Conservation (phyloP, 1,140 invertebrate species). For the Helicoverpa armigera region DNA sequence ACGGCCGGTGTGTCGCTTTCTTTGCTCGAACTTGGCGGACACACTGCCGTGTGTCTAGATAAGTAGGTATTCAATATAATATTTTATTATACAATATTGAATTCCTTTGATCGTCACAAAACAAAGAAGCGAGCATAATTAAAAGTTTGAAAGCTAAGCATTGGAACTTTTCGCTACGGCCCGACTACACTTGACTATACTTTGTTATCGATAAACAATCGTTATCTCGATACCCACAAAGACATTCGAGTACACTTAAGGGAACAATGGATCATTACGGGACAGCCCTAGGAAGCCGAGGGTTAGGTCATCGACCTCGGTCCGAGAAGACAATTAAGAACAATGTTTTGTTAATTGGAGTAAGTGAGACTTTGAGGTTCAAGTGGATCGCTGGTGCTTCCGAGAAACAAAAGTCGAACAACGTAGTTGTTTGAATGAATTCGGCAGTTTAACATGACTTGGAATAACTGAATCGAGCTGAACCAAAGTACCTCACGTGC, state of each 20-base stretch:
- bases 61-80: too few species aligned
- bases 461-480: too few species aligned
- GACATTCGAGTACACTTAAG: background rate
- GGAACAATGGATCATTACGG: slow-evolving; percentile 27
- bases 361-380: slow-evolving; percentile 34
- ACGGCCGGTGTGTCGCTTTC: too few species aligned
- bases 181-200: background rate
- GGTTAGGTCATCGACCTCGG: slow-evolving; percentile 46
- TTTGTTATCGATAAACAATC: slow-evolving; percentile 41
- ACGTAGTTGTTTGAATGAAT: background rate
- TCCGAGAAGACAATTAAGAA: slow-evolving; percentile 54
- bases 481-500: too few species aligned
- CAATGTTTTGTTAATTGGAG: slow-evolving; percentile 60
- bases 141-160: background rate
- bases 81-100: too few species aligned
- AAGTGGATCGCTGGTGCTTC: slow-evolving; percentile 2
- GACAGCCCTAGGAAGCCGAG: slow-evolving; percentile 36
- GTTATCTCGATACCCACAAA: slow-evolving; percentile 18
- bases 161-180: background rate
- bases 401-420: background rate
- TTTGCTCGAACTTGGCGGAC: too few species aligned
- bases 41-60: too few species aligned
- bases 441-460: too few species aligned
- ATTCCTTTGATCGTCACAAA: background rate
- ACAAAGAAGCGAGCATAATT: background rate